A percentile compares a stretch with the other conserved stretches of the same genome.
Conservation (phyloP, 2,113 vertebrate species). For the Trachemys scripta region DNA sequence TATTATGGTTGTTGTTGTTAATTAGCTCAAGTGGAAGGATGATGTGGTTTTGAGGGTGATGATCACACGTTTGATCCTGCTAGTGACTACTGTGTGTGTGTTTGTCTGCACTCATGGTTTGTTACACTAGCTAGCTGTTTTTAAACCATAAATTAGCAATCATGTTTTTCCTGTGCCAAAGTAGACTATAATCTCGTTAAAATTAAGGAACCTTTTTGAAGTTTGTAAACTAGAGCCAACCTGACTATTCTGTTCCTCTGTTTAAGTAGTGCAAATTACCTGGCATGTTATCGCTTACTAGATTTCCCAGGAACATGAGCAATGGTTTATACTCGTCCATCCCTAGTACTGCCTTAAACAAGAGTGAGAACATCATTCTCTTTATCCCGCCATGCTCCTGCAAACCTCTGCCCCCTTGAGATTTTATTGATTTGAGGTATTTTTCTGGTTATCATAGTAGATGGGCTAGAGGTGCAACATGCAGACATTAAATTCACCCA, state of each 20-base stretch:
- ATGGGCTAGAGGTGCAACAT: not conserved
- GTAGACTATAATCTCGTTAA: not conserved
- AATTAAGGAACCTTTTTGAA: not conserved
- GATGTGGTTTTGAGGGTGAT: not conserved
- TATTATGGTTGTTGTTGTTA: not conserved
- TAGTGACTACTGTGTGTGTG: not conserved
- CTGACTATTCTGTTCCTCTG: not conserved
- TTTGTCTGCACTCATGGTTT: not conserved
- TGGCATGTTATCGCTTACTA: not conserved
- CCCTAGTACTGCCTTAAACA: not conserved
- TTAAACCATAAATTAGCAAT: not conserved
- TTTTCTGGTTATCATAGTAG: not conserved
- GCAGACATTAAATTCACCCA: not conserved
- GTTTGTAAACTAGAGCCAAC: not conserved
- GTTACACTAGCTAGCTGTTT: not conserved
- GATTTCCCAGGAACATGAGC: not conserved
- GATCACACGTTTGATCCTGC: no score
- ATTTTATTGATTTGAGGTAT: not conserved
- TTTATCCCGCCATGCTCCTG: not conserved
- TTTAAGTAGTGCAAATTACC: not conserved
- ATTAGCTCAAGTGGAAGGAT: not conserved
- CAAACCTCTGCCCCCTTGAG: not conserved
- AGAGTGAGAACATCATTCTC: not conserved
- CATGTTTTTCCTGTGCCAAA: not conserved
- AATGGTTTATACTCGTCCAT: not conserved